Evolutionary conservation across 2,888 invertebrate genomes (phyloP), one percentile per base, ranked within the genome.

Genomic region (Drosophila anceps): DNA sequence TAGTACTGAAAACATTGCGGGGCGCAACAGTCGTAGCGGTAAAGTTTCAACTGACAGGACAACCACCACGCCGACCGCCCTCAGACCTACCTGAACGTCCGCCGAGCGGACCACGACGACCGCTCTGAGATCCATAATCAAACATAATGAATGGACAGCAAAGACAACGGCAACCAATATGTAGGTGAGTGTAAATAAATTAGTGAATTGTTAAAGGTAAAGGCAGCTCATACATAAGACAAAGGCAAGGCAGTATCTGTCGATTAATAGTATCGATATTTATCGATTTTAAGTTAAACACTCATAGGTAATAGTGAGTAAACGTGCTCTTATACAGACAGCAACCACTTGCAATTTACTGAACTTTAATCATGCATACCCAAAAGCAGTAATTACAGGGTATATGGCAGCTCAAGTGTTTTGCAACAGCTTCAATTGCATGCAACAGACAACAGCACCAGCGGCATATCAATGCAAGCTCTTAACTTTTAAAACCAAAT

Each of bases 31-130:
- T 35, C 5, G 31, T 27, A 12, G 48, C 10, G 18, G 20, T 18
- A 4, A 39, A 35, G 33, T 12, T 31, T 18, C 8, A 13, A 29
- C 10, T 10, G 18, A 4, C 41, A 41, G 41, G 18, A 10, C 18
- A 18, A 44, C 15, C 39, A 9, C 29, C 31, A 0, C 20, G 29
- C 31, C 35, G 63, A 37, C 54, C 37, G 5, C 50, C 48, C 1
- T n/a, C 48, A 37, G 27, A 35, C 12, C 20, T 41, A 37, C 24
- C 35, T 1, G 20, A 50, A 15, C 20, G 41, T 41, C 39, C 54
- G 7, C 33, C 27, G 27, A 37, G n/a, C 4, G 53, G n/a, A 31
- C 62, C 41, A 12, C 58, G 41, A 15, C 43, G 54, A 7, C 53
- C 31, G 53, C n/a, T n/a, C n/a, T n/a, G n/a, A 39, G n/a, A 27